Conservation (phyloP, 2,888 invertebrate species). For the Drepana falcataria region DNA sequence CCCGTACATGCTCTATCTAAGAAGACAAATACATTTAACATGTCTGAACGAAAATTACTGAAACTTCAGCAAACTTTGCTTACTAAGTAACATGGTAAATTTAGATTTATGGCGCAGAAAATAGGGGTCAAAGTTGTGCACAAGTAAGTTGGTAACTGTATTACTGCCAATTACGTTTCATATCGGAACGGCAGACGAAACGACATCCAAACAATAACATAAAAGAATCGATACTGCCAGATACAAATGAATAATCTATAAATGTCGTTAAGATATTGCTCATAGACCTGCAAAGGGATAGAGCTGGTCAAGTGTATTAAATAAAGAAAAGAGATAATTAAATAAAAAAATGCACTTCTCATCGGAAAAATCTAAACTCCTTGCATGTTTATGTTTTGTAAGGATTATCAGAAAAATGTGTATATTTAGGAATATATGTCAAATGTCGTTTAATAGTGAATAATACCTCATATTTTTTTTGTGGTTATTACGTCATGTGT, state of each 20-base stretch:
- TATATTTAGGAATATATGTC: too few relatives aligned
- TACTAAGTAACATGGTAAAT: constrained; percentile 8
- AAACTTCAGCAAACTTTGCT: constrained; percentile 20
- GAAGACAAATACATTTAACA: neutral
- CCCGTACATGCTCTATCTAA: neutral
- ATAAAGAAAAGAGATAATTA: too few relatives aligned
- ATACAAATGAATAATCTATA: constrained; percentile 77
- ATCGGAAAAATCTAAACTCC: too few relatives aligned
- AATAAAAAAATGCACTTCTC: too few relatives aligned
- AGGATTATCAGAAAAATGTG: too few relatives aligned
- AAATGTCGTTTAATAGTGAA: too few relatives aligned
- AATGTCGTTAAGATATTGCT: constrained; percentile 70
- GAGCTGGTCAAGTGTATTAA: constrained; percentile 21
- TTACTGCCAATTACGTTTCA: constrained; percentile 62
- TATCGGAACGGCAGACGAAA: constrained; percentile 54
- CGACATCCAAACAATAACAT: constrained; percentile 68
- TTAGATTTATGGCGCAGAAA: constrained; percentile 5
- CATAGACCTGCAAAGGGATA: constrained; percentile 28
- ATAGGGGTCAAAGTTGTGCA: constrained; percentile 19
- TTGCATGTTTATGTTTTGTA: too few relatives aligned
- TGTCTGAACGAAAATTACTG: constrained; percentile 10
- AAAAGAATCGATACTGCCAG: constrained; percentile 67
- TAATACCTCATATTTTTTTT: too few relatives aligned
- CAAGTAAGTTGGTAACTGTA: constrained; percentile 36
- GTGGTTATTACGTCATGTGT: too few relatives aligned